These are phyloP conservation scores for Sinelater perroti DNA, from an alignment of 2,888 invertebrate genomes.

Conservation along the genomic window DNA sequence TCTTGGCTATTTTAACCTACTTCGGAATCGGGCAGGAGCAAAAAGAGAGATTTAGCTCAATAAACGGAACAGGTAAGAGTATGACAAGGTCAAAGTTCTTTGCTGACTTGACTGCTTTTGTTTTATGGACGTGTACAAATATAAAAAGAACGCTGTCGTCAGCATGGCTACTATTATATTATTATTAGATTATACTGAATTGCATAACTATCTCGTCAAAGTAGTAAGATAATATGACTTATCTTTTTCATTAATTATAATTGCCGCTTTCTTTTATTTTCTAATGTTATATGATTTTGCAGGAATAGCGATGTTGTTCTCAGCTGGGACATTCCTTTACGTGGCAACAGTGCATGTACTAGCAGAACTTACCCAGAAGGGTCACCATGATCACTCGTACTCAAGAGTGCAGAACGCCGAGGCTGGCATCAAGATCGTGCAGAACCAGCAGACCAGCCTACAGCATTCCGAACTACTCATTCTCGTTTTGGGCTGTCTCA, in stretches of 20 bases:
- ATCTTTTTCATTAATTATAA: too few relatives aligned
- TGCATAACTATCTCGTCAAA: too few relatives aligned
- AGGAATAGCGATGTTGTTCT: slow-evolving; percentile 96
- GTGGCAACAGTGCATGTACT: slow-evolving; percentile 98
- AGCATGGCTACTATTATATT: too few relatives aligned
- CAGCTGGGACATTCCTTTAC: slow-evolving; percentile 98
- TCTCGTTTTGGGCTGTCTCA: slow-evolving; percentile 85
- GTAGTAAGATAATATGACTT: too few relatives aligned
- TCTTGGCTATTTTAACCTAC: slow-evolving; percentile 89
- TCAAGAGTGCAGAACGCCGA: slow-evolving; percentile 56
- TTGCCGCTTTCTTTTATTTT: too few relatives aligned
- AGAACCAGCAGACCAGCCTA: slow-evolving; percentile 63
- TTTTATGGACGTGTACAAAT: too few relatives aligned
- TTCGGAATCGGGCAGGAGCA: slow-evolving; percentile 93
- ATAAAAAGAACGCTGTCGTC: too few relatives aligned
- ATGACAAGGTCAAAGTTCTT: neutral
- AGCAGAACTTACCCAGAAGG: slow-evolving; percentile 84
- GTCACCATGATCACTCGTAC: slow-evolving; percentile 60
- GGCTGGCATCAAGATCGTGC: slow-evolving; percentile 42
- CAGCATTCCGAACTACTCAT: slow-evolving; percentile 81
- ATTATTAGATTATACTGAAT: too few relatives aligned
- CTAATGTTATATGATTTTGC: neutral
- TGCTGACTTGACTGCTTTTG: too few relatives aligned
- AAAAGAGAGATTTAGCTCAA: slow-evolving; percentile 86
- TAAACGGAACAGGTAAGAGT: slow-evolving; percentile 86